Percentiles rank a stretch among this genome's conserved stretches.
Evolutionary conservation across 2,113 vertebrate genomes (phyloP).

Genomic region (Myrmecobius fasciatus): DNA sequence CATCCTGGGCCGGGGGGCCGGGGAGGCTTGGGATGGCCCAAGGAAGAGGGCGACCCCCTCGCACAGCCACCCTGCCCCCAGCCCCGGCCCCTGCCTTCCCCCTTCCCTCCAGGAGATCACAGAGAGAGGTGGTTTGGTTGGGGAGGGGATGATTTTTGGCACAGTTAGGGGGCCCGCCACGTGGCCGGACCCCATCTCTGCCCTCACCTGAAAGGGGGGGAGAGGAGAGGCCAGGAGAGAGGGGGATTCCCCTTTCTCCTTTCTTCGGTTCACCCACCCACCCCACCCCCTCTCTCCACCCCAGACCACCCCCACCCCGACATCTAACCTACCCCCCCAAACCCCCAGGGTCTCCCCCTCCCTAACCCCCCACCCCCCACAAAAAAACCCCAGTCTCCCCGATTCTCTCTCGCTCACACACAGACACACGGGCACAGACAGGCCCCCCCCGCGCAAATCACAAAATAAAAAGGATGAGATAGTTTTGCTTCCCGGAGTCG

Average conservation of each 20-base stretch:
- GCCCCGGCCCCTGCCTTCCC: slow-evolving; percentile 13
- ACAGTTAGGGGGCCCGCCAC: slow-evolving; percentile 66
- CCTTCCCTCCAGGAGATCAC: slow-evolving; percentile 53
- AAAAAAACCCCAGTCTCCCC: slow-evolving; percentile 54
- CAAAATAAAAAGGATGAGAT: slow-evolving; percentile 82
- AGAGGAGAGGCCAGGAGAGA: slow-evolving; percentile 54
- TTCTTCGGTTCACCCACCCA: slow-evolving; percentile 51
- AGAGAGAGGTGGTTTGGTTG: slow-evolving; percentile 72
- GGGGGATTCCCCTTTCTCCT: slow-evolving; percentile 53
- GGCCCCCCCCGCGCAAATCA: slow-evolving; percentile 79
- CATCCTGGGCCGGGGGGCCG: slow-evolving; percentile 40
- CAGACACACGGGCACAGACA: slow-evolving; percentile 80
- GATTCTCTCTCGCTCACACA: slow-evolving; percentile 72
- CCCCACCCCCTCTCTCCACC: slow-evolving; percentile 42
- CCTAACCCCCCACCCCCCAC: slow-evolving; percentile 55
- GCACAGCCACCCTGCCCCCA: neutral
- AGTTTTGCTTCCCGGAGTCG: slow-evolving; percentile 80
- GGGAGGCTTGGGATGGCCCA: neutral
- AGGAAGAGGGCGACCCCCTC: neutral
- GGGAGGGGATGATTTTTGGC: slow-evolving; percentile 73
- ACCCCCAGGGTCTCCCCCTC: slow-evolving; percentile 62
- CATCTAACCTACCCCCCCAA: slow-evolving; percentile 54
- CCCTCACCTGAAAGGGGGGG: slow-evolving; percentile 43
- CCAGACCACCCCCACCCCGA: slow-evolving; percentile 51
- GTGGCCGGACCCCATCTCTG: slow-evolving; percentile 64